Conservation (phyloP, 2,888 invertebrate genomes). For the Alloplasta piceator region DNA sequence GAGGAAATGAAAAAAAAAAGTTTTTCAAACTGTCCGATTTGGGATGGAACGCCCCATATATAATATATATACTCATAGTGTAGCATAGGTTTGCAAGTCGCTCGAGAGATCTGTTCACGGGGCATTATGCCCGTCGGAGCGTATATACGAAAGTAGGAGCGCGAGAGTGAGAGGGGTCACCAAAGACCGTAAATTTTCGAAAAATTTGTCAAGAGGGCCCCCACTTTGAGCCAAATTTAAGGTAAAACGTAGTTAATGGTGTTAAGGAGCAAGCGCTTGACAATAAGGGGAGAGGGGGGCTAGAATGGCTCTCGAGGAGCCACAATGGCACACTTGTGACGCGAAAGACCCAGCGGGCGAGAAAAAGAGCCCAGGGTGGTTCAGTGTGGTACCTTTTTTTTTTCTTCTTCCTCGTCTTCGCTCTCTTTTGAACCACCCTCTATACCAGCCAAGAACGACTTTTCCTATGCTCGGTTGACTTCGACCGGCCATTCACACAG, state of each 20-base stretch:
- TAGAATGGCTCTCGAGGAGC: conserved; percentile 71
- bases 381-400: conserved; percentile 66
- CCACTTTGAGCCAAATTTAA: conserved; percentile 81
- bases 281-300: conserved; percentile 70
- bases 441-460: conserved; percentile 24
- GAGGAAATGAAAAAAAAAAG: too few species aligned
- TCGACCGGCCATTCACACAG: conserved; percentile 57
- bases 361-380: conserved; percentile 61
- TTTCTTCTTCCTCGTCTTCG: conserved; percentile 31
- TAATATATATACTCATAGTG: conserved; percentile 6
- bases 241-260: conserved; percentile 82
- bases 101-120: conserved; percentile 36
- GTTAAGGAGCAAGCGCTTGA: conserved; percentile 78
- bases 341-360: conserved; percentile 76
- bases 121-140: conserved; percentile 72
- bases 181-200: conserved; percentile 71
- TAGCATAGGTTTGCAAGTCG: conserved; percentile 16
- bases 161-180: not conserved
- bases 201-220: conserved; percentile 82
- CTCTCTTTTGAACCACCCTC: conserved; percentile 42
- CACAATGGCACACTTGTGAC: conserved; percentile 82
- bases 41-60: too few species aligned
- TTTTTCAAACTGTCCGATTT: too few species aligned
- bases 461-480: conserved; percentile 54
- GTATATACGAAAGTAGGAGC: conserved; percentile 44